Evolutionary conservation across 64 coral and sea anemone genomes (phyloP).

Genomic region (Actinia tenebrosa): DNA sequence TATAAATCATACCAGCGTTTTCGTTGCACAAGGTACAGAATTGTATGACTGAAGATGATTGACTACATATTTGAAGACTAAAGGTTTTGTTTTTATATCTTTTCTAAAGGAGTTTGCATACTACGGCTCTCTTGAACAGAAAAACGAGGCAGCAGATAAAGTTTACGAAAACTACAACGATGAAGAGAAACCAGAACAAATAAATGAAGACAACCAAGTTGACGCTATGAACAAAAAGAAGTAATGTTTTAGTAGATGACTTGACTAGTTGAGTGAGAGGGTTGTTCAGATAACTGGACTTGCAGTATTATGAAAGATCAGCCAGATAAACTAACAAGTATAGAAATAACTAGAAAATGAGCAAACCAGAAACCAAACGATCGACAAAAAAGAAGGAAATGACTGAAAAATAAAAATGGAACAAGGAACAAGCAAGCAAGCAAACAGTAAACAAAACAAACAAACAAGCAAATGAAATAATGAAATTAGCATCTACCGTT

Average conservation of each 20-base stretch:
- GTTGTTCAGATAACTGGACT: neutral
- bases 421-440: neutral
- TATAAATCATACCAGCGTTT: neutral
- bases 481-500: no score
- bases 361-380: no score
- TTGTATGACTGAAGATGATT: neutral
- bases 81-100: neutral
- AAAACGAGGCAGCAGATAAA: conserved; percentile 42
- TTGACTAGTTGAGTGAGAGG: neutral
- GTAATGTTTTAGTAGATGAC: conserved; percentile 11
- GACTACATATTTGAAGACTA: no score
- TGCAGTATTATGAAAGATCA: no score
- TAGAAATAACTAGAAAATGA: no score
- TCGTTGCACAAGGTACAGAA: neutral
- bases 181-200: conserved; percentile 45
- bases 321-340: no score
- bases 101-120: conserved; percentile 77
- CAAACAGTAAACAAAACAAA: no score
- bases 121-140: conserved; percentile 68
- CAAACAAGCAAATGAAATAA: no score
- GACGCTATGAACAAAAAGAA: conserved; percentile 84
- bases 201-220: conserved; percentile 41
- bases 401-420: no score
- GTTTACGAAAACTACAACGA: conserved; percentile 22
- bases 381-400: no score